Evolutionary conservation across 2,888 invertebrate species (phyloP), one percentile per base, ranked within the genome.

Genomic region (Cryptocheilus praepositus): DNA sequence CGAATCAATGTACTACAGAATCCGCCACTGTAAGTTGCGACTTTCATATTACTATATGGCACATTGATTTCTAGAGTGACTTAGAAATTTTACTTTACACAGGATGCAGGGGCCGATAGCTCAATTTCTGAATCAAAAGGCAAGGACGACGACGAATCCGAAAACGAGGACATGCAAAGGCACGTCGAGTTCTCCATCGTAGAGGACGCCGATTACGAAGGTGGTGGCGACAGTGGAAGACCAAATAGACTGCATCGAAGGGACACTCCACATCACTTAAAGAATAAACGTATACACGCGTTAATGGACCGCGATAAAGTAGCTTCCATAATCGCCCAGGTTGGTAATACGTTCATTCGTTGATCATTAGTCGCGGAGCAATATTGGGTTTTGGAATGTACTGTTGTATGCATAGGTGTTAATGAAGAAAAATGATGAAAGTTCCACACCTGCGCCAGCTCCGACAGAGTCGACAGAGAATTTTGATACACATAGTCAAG

Each of bases 261-360:
- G 84, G 99, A 99, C 91, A 99, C 99, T 21, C 99, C 99, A 57
- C 99, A 99, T 92, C 98, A 99, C 90, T 93, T 98, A 87, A 99
- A 99, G 93, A 98, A 98, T 91, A 98, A 98, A 89, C 94, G 98
- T 86, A 95, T 98, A 83, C 92, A 93, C 87, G 89, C 91, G 74
- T 90, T 92, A 75, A 87, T 91, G 79, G 92, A 93, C 88, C 91
- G 92, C 89, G 94, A 94, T 85, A 94, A 94, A 89, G 93, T 94
- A 84, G 92, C 93, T 81, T 92, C 92, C 84, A 93, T 94, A 88
- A 92, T 94, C 80, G 92, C 92, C 83, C 92, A 92, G 91, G 93
- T 92, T 13, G 44, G 28, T 49, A 22, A 5, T 64, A 55, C 53
- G 18, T 19, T 15, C 36, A 36, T 36, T 22, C 56, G 3, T 25